Evolutionary conservation across 2,797 vertebrate species (phyloP), one percentile per base, ranked within the genome.

Genomic region (Rhinogobio ventralis): DNA sequence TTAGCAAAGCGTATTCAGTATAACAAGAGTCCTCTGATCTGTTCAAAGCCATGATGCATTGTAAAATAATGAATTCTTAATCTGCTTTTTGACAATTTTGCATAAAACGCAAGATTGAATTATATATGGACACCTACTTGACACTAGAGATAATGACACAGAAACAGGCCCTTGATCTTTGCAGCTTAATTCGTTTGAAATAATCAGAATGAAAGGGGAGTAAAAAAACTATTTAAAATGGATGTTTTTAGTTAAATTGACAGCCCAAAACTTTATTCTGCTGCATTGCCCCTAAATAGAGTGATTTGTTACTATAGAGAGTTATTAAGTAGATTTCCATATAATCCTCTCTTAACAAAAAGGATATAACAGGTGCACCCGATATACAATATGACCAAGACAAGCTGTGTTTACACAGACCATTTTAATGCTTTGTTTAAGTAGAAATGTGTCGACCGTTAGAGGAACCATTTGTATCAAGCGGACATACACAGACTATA

Each of bases 1-100:
- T 49, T 23, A 39, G 76, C 74, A 84, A 91, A 82, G 57, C 57
- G 83, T 78, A 49, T 84, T 74, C 55, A 13, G 64, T 84, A 81
- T 76, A 89, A 85, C 86, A 86, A 85, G 66, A 45, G 10, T 60
- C 55, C 71, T 77, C 68, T 79, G 74, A 90, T 82, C 64, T 83
- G 55, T 71, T 80, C 53, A 82, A 39, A 79, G 80, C 69, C 71
- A 62, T 28, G 51, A 36, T 51, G 39, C 33, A 77, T 83, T 60
- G 75, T 5, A 30, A 36, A 13, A n/a, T 14, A 78, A 79, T 39
- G 0, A 14, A 23, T 28, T 45, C 68, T 81, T 76, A 55, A 45
- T 83, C 67, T 76, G 62, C 14, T 39, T 68, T 76, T 67, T 66
- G 14, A 73, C 79, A 45, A 11, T 62, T 77, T 49, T 28, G 15